Percentiles rank a stretch among this genome's conserved stretches.
These are phyloP conservation scores for Dasyurus viverrinus DNA, from an alignment of 2,113 vertebrate species.

Conservation along the genomic window DNA sequence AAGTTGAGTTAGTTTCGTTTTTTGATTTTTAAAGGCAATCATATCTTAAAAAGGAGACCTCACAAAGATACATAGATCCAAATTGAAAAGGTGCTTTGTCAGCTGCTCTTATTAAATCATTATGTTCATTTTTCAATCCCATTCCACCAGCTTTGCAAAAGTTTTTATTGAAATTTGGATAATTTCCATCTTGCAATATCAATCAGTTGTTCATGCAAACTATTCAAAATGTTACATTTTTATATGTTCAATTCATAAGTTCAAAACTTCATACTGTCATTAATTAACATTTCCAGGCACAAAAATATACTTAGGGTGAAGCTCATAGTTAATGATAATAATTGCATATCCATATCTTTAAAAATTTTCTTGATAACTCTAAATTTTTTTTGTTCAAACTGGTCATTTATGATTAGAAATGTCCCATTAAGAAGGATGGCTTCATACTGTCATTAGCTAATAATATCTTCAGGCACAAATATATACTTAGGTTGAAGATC, in stretches of 20 bases:
- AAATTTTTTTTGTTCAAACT: no score
- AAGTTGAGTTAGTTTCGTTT: not conserved
- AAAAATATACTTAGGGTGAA: no score
- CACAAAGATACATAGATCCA: not conserved
- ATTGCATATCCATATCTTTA: no score
- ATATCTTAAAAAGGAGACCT: not conserved
- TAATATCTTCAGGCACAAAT: no score
- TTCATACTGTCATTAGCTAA: no score
- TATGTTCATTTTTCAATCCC: not conserved
- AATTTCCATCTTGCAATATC: not conserved
- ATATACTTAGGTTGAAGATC: no score
- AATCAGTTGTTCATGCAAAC: not conserved
- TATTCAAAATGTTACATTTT: not conserved
- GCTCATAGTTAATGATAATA: no score
- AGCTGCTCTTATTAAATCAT: not conserved
- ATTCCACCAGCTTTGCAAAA: not conserved
- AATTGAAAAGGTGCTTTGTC: not conserved
- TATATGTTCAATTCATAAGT: not conserved
- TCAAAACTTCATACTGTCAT: not conserved
- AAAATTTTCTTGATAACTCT: no score
- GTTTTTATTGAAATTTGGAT: not conserved
- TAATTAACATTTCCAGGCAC: no score
- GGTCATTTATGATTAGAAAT: not conserved
- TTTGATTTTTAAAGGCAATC: not conserved
- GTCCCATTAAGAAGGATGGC: not conserved